These are phyloP conservation scores for Synergus itoensis DNA, from an alignment of 2,888 invertebrate species.

Conservation along the genomic window DNA sequence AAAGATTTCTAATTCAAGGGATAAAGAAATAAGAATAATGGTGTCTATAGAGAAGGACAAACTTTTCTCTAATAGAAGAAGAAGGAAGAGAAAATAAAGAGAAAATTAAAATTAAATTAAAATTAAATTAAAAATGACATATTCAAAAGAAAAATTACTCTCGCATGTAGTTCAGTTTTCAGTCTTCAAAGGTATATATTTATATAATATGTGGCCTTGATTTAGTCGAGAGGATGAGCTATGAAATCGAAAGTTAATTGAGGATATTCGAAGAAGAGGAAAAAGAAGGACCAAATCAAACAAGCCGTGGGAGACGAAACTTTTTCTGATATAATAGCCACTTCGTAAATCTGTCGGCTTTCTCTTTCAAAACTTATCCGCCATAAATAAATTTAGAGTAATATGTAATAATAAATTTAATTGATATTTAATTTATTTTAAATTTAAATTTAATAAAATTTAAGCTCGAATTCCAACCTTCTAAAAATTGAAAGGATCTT, in stretches of 20 bases:
- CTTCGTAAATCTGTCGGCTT: not conserved
- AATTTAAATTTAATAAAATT: slow-evolving; percentile 5
- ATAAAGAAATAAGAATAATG: slow-evolving; percentile 25
- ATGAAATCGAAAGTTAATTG: not conserved
- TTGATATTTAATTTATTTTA: not conserved
- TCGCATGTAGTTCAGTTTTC: not conserved
- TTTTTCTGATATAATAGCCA: not conserved
- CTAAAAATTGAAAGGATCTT: not conserved
- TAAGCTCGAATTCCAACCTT: not conserved
- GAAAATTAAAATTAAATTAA: no score
- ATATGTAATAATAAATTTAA: not conserved
- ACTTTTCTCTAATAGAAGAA: not conserved
- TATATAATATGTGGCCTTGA: not conserved
- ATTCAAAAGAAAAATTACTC: not conserved
- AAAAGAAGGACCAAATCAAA: not conserved
- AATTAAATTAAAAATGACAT: not conserved
- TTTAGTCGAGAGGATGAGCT: not conserved
- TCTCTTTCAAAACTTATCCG: not conserved
- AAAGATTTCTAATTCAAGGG: slow-evolving; percentile 18
- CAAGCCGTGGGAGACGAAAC: not conserved
- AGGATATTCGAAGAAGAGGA: slow-evolving; percentile 1
- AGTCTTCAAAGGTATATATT: not conserved
- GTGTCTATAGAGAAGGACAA: not conserved
- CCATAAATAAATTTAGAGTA: not conserved
- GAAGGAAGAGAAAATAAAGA: not conserved